A percentile compares a stretch with the other conserved stretches of the same genome.
These are phyloP conservation scores for Cyprinodon brontotheroides DNA, from an alignment of 2,113 vertebrate species.

Conservation along the genomic window DNA sequence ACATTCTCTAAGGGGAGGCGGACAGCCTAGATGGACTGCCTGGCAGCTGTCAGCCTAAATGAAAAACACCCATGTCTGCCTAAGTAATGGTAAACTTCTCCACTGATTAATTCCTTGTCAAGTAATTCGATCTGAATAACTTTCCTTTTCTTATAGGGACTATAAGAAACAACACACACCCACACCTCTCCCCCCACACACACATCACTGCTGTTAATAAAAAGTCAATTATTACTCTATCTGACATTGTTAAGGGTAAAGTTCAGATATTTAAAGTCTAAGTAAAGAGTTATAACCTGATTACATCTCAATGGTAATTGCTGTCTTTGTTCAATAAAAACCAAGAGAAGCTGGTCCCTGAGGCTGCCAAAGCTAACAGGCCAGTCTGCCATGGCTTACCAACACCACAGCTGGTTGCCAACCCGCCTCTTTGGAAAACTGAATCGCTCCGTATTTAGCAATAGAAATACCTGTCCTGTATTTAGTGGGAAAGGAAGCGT, in stretches of 20 bases:
- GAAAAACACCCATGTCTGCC: conserved; percentile 3
- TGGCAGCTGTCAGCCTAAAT: conserved; percentile 21
- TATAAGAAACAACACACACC: not conserved
- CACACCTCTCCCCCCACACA: not conserved
- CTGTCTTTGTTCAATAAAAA: not conserved
- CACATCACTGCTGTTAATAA: not conserved
- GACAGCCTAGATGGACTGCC: conserved; percentile 12
- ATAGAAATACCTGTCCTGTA: no score
- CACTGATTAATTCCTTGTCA: not conserved
- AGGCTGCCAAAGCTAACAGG: not conserved
- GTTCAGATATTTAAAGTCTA: not conserved
- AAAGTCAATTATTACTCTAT: not conserved
- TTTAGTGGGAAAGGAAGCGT: no score
- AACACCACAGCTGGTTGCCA: no score
- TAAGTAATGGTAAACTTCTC: conserved; percentile 12
- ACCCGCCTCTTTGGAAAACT: no score
- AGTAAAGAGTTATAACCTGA: not conserved
- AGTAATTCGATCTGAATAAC: not conserved
- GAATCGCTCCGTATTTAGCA: no score
- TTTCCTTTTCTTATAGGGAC: not conserved
- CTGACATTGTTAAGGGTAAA: not conserved
- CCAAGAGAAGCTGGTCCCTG: not conserved
- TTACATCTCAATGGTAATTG: not conserved
- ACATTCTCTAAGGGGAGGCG: conserved; percentile 2
- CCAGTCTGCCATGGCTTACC: no score